These are phyloP conservation scores for Epirrita christyi DNA, from an alignment of 2,888 invertebrate species.

Conservation along the genomic window DNA sequence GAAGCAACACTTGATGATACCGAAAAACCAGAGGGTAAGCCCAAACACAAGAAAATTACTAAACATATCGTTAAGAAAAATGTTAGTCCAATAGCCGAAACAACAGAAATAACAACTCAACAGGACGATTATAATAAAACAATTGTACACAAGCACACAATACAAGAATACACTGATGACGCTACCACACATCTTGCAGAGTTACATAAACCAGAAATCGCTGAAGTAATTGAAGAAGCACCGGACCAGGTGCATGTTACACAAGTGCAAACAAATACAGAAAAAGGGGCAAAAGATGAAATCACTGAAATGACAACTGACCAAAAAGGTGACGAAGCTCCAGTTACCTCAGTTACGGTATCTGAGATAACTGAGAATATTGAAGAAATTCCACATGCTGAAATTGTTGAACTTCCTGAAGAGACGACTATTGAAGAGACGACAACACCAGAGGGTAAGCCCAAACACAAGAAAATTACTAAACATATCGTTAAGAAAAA, in stretches of 20 bases:
- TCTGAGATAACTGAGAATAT: conserved; percentile 41
- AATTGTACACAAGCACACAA: conserved; percentile 46
- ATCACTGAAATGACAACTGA: conserved; percentile 72
- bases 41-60: conserved; percentile 45
- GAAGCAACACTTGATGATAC: conserved; percentile 39
- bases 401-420: conserved; percentile 55
- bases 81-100: conserved; percentile 45
- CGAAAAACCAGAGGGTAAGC: conserved; percentile 47
- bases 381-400: conserved; percentile 42
- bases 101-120: conserved; percentile 38
- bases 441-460: conserved; percentile 50
- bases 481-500: conserved; percentile 53
- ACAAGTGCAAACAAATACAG: conserved; percentile 53
- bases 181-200: conserved; percentile 34
- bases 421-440: conserved; percentile 53
- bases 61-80: conserved; percentile 46
- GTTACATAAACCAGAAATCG: conserved; percentile 45
- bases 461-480: conserved; percentile 51
- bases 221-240: conserved; percentile 53
- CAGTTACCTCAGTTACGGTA: conserved; percentile 45
- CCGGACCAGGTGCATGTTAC: conserved; percentile 30
- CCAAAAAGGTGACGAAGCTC: conserved; percentile 62
- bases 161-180: conserved; percentile 33
- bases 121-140: conserved; percentile 33
- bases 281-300: conserved; percentile 45